Conservation (phyloP, 2,888 invertebrate species). For the Limnephilus auricula region DNA sequence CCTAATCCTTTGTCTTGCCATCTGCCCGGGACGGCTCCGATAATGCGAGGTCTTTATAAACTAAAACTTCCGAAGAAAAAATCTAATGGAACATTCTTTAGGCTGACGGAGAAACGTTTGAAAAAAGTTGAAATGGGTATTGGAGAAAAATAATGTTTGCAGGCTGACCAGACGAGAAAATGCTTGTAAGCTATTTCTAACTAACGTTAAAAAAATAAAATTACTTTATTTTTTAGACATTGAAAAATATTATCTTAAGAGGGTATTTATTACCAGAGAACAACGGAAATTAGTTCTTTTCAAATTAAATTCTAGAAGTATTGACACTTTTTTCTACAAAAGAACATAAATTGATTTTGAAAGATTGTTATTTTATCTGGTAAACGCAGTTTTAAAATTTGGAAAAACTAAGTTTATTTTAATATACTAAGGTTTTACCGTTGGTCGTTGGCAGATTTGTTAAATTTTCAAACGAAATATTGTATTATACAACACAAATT, state of each 20-base stretch:
- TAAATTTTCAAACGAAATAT: too few species aligned
- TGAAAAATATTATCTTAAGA: neutral
- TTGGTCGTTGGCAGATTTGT: too few species aligned
- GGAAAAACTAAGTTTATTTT: too few species aligned
- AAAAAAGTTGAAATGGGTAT: conserved; percentile 18
- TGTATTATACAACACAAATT: too few species aligned
- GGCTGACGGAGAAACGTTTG: neutral
- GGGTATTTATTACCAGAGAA: too few species aligned
- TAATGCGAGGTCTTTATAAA: conserved; percentile 19
- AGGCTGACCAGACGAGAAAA: conserved; percentile 8
- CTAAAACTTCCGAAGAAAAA: neutral
- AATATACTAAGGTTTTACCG: too few species aligned
- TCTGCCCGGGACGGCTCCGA: conserved; percentile 35
- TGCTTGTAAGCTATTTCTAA: neutral
- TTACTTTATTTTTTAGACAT: neutral
- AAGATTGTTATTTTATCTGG: too few species aligned
- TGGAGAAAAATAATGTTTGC: conserved; percentile 2
- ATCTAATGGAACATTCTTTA: conserved; percentile 3
- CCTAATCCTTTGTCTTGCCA: conserved; percentile 9
- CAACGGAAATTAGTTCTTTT: too few species aligned
- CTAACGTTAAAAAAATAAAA: neutral
- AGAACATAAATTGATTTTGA: too few species aligned
- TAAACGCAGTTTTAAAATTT: too few species aligned
- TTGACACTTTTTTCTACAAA: too few species aligned
- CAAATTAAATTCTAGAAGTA: too few species aligned